Conservation (phyloP, 1,140 invertebrate genomes). For the Drosophila malerkotliana region DNA sequence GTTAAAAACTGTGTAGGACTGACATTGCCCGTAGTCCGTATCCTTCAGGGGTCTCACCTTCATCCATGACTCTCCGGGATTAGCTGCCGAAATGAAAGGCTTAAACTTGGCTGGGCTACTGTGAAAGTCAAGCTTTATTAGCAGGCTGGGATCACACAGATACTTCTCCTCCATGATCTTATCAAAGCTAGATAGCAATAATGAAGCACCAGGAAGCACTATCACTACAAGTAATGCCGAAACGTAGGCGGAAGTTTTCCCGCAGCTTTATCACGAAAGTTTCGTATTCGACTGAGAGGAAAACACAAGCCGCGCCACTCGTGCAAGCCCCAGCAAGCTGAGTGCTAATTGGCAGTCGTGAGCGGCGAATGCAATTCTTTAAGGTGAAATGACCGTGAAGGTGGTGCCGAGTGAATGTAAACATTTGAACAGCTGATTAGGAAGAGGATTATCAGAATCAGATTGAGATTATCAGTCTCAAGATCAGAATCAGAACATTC, state of each 20-base stretch:
- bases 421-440: slow-evolving; percentile 71
- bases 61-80: slow-evolving; percentile 89
- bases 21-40: slow-evolving; percentile 93
- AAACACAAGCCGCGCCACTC: slow-evolving; percentile 14
- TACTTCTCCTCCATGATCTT: slow-evolving; percentile 77
- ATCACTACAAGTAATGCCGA: neutral
- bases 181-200: slow-evolving; percentile 53
- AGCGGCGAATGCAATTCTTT: slow-evolving; percentile 31
- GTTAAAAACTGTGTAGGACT: slow-evolving; percentile 91
- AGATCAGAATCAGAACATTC: too few relatives aligned
- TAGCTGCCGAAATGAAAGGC: slow-evolving; percentile 87
- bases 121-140: slow-evolving; percentile 87
- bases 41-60: slow-evolving; percentile 90
- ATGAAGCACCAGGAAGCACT: slow-evolving; percentile 23
- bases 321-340: slow-evolving; percentile 16
- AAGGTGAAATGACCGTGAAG: slow-evolving; percentile 47
- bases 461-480: too few relatives aligned
- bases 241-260: slow-evolving; percentile 54
- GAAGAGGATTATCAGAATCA: neutral
- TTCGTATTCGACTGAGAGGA: slow-evolving; percentile 47
- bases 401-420: slow-evolving; percentile 44
- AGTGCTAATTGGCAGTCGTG: slow-evolving; percentile 41
- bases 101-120: slow-evolving; percentile 87
- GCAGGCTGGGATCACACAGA: slow-evolving; percentile 88
- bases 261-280: slow-evolving; percentile 52